These are phyloP conservation scores for Eucidaris tribuloides DNA, from an alignment of 35 echinoderm and acorn worm genomes.

Conservation along the genomic window DNA sequence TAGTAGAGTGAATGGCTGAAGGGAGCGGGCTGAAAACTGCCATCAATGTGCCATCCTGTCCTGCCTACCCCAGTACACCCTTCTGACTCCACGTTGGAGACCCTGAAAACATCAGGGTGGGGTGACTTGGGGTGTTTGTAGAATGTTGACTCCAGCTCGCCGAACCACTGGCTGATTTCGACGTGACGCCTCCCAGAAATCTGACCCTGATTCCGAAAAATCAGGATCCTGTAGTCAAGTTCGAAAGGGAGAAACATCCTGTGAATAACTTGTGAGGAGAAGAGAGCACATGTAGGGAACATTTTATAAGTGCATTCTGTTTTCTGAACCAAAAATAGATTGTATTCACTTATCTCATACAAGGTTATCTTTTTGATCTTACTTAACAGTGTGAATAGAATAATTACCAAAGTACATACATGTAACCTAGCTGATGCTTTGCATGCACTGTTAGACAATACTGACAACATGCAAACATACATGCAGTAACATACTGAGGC, in stretches of 20 bases:
- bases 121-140: conserved; percentile 56
- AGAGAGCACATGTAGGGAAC: too few species aligned
- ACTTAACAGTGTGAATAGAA: neutral
- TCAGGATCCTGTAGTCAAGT: conserved; percentile 23
- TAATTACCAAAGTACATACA: too few species aligned
- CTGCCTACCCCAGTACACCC: conserved; percentile 45
- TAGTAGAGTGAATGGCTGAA: conserved; percentile 42
- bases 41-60: conserved; percentile 57
- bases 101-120: conserved; percentile 36
- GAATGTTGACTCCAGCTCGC: conserved; percentile 48
- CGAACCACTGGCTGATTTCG: conserved; percentile 49
- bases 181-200: conserved; percentile 35
- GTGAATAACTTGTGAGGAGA: neutral
- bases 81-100: conserved; percentile 37
- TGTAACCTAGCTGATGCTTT: too few species aligned
- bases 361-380: neutral
- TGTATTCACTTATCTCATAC: too few species aligned
- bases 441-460: too few species aligned
- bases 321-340: too few species aligned
- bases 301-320: too few species aligned
- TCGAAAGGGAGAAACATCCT: neutral
- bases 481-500: too few species aligned
- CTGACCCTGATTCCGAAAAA: conserved; percentile 28
- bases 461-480: too few species aligned
- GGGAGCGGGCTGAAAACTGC: conserved; percentile 24